Base-by-base conservation (phyloP, 2,797 vertebrate species). In the Erpetoichthys calabaricus region DNA sequence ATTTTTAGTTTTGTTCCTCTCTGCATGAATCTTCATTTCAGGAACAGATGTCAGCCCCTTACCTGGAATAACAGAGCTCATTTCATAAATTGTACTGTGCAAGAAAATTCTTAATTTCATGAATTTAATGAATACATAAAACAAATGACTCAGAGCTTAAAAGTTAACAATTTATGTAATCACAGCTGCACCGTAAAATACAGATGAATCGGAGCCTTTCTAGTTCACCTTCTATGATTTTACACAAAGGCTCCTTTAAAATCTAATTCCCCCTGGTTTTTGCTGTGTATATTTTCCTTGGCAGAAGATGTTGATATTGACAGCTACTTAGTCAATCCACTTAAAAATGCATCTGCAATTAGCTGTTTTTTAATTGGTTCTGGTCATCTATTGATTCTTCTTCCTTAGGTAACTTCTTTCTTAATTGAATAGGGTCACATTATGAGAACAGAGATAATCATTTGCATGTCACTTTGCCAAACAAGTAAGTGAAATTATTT, bases 301-400 rank as follows among this genome's bases (percentile, higher is more conserved):
- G 75, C 73, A 68, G 60, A 60, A 69, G 66, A 73, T 73, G 75
- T 62, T 68, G 63, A 72, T 74, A 75, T 74, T 72, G 77, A 79
- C 68, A 70, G 74, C 73, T 75, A 72, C 65, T 80, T 68, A 69
- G 67, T 66, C 76, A 73, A 73, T 76, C 73, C 74, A 75, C 73
- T 79, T 82, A 76, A 76, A 81, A 81, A 73, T 68, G 70, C 74
- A 75, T 78, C 73, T 80, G 69, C 71, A 75, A 72, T 77, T 75
- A 74, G 69, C 70, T 75, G 64, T 67, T 67, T 69, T 76, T 72
- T 84, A 82, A 82, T 82, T 68, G 70, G 69, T 73, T 84, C 75
- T 77, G 68, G 71, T 73, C 63, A 60, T 70, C 69, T 72, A 79
- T 75, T 68, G 70, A 79, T 81, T 70, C 67, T 64, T 65, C 70